These are phyloP conservation scores for Phyllostomus discolor DNA, from an alignment of 2,113 vertebrate species.

Conservation along the genomic window DNA sequence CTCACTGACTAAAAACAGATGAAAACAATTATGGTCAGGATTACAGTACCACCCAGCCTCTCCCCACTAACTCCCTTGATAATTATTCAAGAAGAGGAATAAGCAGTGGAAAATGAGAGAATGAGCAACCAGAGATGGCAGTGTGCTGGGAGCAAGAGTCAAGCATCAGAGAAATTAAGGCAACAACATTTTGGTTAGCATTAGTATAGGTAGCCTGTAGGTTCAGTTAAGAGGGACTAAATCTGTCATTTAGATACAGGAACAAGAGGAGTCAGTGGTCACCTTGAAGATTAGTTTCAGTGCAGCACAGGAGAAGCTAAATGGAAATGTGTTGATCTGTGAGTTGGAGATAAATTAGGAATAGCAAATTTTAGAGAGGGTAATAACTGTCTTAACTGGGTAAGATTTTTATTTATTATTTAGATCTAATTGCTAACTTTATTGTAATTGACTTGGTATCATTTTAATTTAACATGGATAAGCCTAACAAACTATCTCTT, in stretches of 20 bases:
- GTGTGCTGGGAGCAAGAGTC: not conserved
- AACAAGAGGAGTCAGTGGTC: not conserved
- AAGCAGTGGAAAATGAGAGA: constrained; percentile 27
- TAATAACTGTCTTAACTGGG: not conserved
- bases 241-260: not conserved
- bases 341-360: not conserved
- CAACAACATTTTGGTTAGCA: not conserved
- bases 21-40: constrained; percentile 24
- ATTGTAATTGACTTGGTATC: not conserved
- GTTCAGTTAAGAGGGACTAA: not conserved
- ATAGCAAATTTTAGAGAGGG: not conserved
- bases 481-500: constrained; percentile 4
- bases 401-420: not conserved
- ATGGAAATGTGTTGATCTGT: not conserved
- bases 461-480: not conserved
- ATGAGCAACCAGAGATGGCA: not conserved
- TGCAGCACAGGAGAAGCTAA: not conserved
- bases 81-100: not conserved
- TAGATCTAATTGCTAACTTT: not conserved
- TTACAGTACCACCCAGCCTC: not conserved
- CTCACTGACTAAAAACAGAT: constrained; percentile 19
- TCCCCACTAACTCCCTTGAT: not conserved
- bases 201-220: not conserved
- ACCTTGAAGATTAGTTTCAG: not conserved
- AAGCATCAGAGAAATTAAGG: not conserved